Evolutionary conservation across 2,888 invertebrate species (phyloP).

Genomic region (Noctua janthe): DNA sequence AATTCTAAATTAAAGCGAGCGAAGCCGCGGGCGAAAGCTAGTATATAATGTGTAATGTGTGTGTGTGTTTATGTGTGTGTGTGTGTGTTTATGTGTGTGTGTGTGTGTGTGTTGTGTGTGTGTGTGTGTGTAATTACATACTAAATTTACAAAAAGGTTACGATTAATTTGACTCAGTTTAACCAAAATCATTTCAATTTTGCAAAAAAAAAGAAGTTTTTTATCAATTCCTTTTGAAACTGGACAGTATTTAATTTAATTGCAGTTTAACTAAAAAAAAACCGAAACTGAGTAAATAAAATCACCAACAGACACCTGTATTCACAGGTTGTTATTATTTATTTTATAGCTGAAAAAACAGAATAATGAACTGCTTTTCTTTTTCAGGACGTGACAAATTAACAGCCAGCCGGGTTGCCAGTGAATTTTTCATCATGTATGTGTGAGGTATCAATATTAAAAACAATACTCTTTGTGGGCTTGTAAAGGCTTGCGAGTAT

Average conservation of each 20-base stretch:
- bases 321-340: conserved; percentile 22
- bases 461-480: conserved; percentile 10
- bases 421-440: conserved; percentile 44
- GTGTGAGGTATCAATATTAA: conserved; percentile 33
- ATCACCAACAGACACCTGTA: neutral
- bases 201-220: neutral
- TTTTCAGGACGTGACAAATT: conserved; percentile 38
- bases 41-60: too few relatives aligned
- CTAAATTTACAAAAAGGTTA: neutral
- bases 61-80: too few relatives aligned
- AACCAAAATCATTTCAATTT: neutral
- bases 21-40: too few relatives aligned
- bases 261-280: conserved; percentile 2
- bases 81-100: too few relatives aligned
- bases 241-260: neutral
- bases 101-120: too few relatives aligned
- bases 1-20: too few relatives aligned
- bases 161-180: neutral
- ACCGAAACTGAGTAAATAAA: conserved; percentile 5
- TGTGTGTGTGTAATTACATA: neutral
- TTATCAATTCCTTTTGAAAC: neutral
- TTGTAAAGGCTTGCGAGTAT: conserved; percentile 1
- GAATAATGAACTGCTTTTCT: conserved; percentile 40
- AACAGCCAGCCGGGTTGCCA: conserved; percentile 6
- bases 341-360: conserved; percentile 28